phyloP scores from a whole-genome alignment of 2,888 invertebrate genomes.

The Yponomeuta plumbellus region DNA sequence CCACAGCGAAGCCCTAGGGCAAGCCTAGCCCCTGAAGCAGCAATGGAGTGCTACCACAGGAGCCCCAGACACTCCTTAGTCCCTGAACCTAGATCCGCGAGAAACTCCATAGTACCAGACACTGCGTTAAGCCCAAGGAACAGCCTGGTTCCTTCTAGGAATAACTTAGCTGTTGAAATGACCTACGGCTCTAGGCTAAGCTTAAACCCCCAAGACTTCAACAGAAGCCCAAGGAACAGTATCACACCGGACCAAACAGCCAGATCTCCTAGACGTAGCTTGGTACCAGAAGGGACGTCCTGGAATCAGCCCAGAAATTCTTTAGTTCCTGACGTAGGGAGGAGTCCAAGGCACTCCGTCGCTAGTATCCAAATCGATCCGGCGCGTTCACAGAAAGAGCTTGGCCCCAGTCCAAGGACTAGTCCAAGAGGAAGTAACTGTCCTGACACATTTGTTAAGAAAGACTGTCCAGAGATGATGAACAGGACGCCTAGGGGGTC shows the following conservation, averaged over 20 bases:
- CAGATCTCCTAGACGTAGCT: conserved; percentile 78
- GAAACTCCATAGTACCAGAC: conserved; percentile 77
- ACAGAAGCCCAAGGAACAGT: conserved; percentile 67
- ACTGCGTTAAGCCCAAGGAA: conserved; percentile 71
- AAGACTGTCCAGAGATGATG: conserved; percentile 23
- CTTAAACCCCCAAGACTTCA: conserved; percentile 74
- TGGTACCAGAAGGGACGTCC: conserved; percentile 74
- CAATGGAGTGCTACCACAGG: conserved; percentile 46
- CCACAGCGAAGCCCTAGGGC: conserved; percentile 60
- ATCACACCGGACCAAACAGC: conserved; percentile 65
- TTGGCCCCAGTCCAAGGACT: conserved; percentile 70
- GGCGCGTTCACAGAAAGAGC: conserved; percentile 61
- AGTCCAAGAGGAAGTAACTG: conserved; percentile 78
- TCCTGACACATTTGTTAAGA: conserved; percentile 37
- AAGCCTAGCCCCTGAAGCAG: conserved; percentile 54
- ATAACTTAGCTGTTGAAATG: conserved; percentile 77
- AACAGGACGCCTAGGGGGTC: conserved; percentile 76
- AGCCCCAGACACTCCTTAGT: conserved; percentile 78
- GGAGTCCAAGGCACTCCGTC: conserved; percentile 78
- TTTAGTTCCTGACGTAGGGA: conserved; percentile 73
- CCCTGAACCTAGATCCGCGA: conserved; percentile 76
- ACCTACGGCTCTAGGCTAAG: conserved; percentile 75
- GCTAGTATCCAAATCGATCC: conserved; percentile 68
- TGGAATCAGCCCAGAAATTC: conserved; percentile 78
- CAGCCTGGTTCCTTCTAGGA: conserved; percentile 75